Percentiles rank a stretch among this genome's conserved stretches.
phyloP scores from a whole-genome alignment of 2,888 invertebrate species.

The Spisula subtruncata region DNA sequence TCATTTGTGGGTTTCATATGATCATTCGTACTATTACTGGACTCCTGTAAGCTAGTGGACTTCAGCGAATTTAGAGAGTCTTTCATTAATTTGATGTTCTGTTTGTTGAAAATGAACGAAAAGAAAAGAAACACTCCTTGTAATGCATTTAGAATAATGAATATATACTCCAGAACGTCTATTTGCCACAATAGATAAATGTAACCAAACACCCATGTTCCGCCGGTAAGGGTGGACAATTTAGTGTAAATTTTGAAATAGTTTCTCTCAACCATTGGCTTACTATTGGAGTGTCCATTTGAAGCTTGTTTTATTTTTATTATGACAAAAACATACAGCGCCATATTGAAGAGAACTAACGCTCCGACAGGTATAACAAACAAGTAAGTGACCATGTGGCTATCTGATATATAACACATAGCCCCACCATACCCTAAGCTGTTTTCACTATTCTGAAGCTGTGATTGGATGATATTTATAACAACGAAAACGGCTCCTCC shows the following conservation, averaged over 20 bases:
- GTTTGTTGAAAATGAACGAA: constrained; percentile 58
- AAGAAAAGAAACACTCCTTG: constrained; percentile 63
- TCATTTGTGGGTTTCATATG: no score
- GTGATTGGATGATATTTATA: constrained; percentile 47
- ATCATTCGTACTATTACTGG: neutral
- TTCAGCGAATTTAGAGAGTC: neutral
- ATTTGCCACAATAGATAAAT: constrained; percentile 39
- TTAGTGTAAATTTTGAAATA: constrained; percentile 58
- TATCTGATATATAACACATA: constrained; percentile 55
- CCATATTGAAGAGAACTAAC: constrained; percentile 43
- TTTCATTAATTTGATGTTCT: constrained; percentile 40
- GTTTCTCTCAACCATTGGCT: constrained; percentile 30
- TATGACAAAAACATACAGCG: constrained; percentile 46
- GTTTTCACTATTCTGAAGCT: neutral
- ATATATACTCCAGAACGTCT: constrained; percentile 52
- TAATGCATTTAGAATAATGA: constrained; percentile 61
- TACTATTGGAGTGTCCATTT: constrained; percentile 38
- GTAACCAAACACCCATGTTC: constrained; percentile 65
- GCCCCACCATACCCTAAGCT: constrained; percentile 58
- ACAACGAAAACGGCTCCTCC: constrained; percentile 26
- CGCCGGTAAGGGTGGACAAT: constrained; percentile 60
- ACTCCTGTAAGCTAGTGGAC: neutral
- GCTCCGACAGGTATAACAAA: constrained; percentile 60
- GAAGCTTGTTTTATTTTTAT: constrained; percentile 48
- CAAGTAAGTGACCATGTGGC: constrained; percentile 51